Percentiles rank a stretch among this genome's conserved stretches.
Evolutionary conservation across 2,888 invertebrate species (phyloP).

Genomic region (Sinhomidia bicolor): DNA sequence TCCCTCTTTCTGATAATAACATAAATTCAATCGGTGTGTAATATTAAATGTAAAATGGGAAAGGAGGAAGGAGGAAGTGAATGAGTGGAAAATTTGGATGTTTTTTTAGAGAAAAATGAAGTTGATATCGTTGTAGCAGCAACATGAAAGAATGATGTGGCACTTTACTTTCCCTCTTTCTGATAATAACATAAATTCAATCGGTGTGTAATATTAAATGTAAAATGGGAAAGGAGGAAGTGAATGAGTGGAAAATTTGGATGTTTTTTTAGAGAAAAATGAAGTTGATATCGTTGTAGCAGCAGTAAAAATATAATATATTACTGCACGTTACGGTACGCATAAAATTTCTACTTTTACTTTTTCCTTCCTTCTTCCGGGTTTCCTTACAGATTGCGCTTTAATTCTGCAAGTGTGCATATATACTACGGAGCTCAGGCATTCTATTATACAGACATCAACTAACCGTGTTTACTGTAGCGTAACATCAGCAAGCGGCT

Average conservation of each 20-base stretch:
- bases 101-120: not conserved
- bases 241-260: conserved; percentile 27
- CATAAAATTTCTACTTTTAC: too few relatives aligned
- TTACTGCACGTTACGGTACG: too few relatives aligned
- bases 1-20: conserved; percentile 3
- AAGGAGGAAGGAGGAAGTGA: conserved; percentile 49
- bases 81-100: conserved; percentile 9
- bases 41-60: conserved; percentile 42
- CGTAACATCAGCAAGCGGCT: too few relatives aligned
- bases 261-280: not conserved
- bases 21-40: conserved; percentile 44
- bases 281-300: not conserved
- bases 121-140: not conserved
- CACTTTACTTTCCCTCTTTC: not conserved
- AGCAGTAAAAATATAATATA: too few relatives aligned
- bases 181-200: conserved; percentile 43
- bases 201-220: conserved; percentile 40
- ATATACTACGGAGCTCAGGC: not conserved
- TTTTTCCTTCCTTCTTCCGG: not conserved
- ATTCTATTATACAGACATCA: too few relatives aligned
- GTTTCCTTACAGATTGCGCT: not conserved
- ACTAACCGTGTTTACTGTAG: too few relatives aligned
- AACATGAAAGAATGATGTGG: conserved; percentile 1
- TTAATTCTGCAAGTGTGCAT: not conserved
- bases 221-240: conserved; percentile 41